Conservation (phyloP, 2,797 vertebrate species). For the Catostomus latipinnis region DNA sequence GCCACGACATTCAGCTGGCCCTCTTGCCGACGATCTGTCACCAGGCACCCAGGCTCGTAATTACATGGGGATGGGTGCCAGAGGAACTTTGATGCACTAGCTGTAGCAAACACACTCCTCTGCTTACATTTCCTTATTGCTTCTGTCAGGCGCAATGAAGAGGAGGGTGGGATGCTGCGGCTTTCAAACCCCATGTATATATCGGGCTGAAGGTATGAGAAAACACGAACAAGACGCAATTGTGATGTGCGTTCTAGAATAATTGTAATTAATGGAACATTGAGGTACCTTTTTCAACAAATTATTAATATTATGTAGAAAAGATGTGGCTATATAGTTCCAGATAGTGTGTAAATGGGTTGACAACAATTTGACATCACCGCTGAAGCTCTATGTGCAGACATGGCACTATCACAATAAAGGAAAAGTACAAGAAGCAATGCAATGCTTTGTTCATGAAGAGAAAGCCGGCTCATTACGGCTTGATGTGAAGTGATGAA, state of each 20-base stretch:
- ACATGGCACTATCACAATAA: not conserved
- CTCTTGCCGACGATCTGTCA: constrained; percentile 83
- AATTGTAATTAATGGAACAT: constrained; percentile 30
- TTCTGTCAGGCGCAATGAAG: constrained; percentile 79
- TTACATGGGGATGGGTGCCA: constrained; percentile 76
- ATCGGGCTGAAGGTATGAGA: constrained; percentile 12
- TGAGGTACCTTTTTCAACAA: constrained; percentile 25
- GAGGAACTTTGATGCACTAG: constrained; percentile 63
- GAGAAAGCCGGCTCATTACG: constrained; percentile 24
- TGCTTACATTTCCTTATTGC: constrained; percentile 75
- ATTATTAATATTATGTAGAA: constrained; percentile 28
- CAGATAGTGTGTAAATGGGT: constrained; percentile 5
- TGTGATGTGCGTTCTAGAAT: constrained; percentile 20
- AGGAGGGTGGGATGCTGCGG: constrained; percentile 62
- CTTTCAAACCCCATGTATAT: not conserved
- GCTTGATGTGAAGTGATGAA: constrained; percentile 45
- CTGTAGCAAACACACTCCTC: constrained; percentile 60
- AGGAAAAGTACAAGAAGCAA: constrained; percentile 7
- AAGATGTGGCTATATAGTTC: constrained; percentile 12
- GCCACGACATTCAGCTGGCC: constrained; percentile 69
- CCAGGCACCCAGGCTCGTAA: constrained; percentile 81
- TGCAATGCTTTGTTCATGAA: constrained; percentile 31
- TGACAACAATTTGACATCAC: constrained; percentile 40
- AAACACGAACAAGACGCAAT: not conserved
- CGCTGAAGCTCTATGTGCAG: constrained; percentile 1